Percentiles rank a stretch among this genome's conserved stretches.
Conservation (phyloP, 2,113 vertebrate genomes). For the Pachyramphus minor region DNA sequence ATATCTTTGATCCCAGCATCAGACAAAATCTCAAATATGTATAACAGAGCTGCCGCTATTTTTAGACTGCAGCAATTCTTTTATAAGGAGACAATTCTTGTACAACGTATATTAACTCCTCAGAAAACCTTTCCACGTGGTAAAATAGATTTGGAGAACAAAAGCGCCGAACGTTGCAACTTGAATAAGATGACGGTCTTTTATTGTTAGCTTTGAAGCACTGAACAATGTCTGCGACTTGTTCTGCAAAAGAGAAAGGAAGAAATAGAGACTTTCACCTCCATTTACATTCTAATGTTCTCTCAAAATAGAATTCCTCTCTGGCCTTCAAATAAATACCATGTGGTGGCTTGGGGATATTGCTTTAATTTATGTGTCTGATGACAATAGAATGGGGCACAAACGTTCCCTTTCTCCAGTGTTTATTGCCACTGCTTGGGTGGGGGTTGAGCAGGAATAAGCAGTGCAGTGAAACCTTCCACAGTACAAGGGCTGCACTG, state of each 20-base stretch:
- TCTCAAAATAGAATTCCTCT: slow-evolving; percentile 51
- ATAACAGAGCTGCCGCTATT: not conserved
- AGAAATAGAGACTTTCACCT: slow-evolving; percentile 31
- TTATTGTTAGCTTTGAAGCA: slow-evolving; percentile 47
- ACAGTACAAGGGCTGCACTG: not conserved
- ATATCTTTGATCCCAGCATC: slow-evolving; percentile 30
- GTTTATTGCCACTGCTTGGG: not conserved
- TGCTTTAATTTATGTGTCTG: slow-evolving; percentile 40
- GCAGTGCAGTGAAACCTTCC: not conserved
- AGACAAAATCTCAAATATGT: not conserved
- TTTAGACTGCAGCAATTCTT: slow-evolving; percentile 23
- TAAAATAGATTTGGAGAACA: slow-evolving; percentile 63
- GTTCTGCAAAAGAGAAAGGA: slow-evolving; percentile 29
- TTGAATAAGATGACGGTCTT: slow-evolving; percentile 40
- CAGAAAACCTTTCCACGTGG: slow-evolving; percentile 36
- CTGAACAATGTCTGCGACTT: slow-evolving; percentile 26
- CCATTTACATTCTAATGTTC: slow-evolving; percentile 64
- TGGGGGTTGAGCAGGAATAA: not conserved
- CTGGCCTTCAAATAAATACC: not conserved
- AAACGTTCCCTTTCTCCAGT: not conserved
- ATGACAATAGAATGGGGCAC: not conserved
- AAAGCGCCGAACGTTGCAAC: slow-evolving; percentile 22
- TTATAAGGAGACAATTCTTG: not conserved
- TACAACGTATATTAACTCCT: slow-evolving; percentile 43
- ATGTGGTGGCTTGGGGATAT: slow-evolving; percentile 14